Base-by-base conservation (phyloP, 2,113 vertebrate species). In the Acrocephalus arundinaceus region DNA sequence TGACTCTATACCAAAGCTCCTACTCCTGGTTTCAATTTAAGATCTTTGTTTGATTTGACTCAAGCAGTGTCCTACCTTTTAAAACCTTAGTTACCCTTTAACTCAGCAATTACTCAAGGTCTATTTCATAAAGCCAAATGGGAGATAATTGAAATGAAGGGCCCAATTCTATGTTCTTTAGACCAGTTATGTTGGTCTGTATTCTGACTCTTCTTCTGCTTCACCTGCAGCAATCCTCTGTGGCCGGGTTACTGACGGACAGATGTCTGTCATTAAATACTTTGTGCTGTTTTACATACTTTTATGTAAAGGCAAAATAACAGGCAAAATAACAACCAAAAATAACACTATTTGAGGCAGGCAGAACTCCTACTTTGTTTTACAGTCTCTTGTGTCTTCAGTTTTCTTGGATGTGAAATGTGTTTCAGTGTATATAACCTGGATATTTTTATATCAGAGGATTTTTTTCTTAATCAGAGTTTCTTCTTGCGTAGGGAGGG, bases 1-100 rank as follows among this genome's bases (percentile, higher is more conserved):
- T 55, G 80, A 23, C 58, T 43, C n/a, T 85, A 33, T 75, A 46
- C 70, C 81, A 37, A 8, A 82, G n/a, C 74, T 59, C 57, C 57
- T 78, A 13, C 35, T 90, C 67, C 19, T 1, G 16, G 35, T 82
- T 95, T 92, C 75, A 39, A 6, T 94, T 51, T 28, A 73, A 92
- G 35, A 33, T 31, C 49, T 91, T 82, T 85, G 74, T 71, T 91
- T 94, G 86, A 18, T 58, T 90, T 86, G 59, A 31, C 70, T 86
- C 37, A 24, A 62, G 68, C 51, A 31, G 11, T 28, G 59, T 74
- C 73, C 79, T 93, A 63, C 68, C 66, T 93, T 71, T 65, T 65
- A 87, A 80, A 55, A 39, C 33, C 27, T 52, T 72, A n/a, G 57
- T 89, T 94, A 35, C 0, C 13, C 41, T 95, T 93, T 92, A 93